Percentiles rank a stretch among this genome's conserved stretches.
These are phyloP conservation scores for Orchesellides sinensis DNA, from an alignment of 2,888 invertebrate genomes.

Conservation along the genomic window DNA sequence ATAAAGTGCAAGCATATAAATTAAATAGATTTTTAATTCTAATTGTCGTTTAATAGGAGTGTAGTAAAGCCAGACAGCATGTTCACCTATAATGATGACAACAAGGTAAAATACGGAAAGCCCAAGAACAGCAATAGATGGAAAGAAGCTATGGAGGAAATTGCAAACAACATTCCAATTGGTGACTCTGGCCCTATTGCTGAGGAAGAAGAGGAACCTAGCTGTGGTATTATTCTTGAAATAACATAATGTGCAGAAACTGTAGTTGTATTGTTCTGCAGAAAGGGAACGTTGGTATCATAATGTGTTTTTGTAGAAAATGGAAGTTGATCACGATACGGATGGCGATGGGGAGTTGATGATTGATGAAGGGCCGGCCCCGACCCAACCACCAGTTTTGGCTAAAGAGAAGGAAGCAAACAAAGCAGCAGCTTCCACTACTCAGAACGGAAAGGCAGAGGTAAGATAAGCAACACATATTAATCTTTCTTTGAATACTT, in stretches of 20 bases:
- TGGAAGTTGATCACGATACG: conserved; percentile 66
- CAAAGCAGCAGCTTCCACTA: neutral
- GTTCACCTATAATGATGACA: conserved; percentile 86
- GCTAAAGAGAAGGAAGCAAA: conserved; percentile 50
- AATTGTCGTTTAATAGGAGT: conserved; percentile 78
- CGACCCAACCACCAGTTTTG: conserved; percentile 70
- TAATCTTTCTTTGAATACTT: neutral
- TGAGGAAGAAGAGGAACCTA: conserved; percentile 19
- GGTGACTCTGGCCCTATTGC: conserved; percentile 56
- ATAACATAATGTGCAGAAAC: neutral
- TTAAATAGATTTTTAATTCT: neutral
- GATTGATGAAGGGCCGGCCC: conserved; percentile 76
- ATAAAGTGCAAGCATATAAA: too few species aligned
- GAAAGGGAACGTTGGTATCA: neutral
- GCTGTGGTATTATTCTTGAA: too few species aligned
- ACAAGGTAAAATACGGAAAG: conserved; percentile 88
- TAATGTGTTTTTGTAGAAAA: conserved; percentile 12
- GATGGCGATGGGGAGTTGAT: conserved; percentile 76
- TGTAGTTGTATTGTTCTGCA: neutral
- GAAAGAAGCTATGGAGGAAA: conserved; percentile 91
- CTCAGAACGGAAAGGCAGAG: conserved; percentile 32
- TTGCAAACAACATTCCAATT: conserved; percentile 83
- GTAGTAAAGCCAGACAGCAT: conserved; percentile 90
- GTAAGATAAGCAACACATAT: neutral
- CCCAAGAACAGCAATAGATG: conserved; percentile 89